Evolutionary conservation across 2,888 invertebrate genomes (phyloP).

Genomic region (Craniophora ligustri): DNA sequence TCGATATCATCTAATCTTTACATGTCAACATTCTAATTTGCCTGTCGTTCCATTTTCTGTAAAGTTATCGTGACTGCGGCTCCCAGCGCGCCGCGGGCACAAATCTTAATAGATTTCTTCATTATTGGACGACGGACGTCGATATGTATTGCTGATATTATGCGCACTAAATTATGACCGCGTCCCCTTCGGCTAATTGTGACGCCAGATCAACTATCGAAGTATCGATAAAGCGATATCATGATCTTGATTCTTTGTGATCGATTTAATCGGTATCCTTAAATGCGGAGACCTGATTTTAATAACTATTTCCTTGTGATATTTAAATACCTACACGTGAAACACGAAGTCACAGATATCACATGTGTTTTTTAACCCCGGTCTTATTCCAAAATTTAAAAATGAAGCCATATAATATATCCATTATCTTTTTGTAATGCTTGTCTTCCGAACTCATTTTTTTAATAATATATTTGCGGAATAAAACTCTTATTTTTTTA

Average conservation of each 20-base stretch:
- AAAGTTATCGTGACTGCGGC: constrained; percentile 41
- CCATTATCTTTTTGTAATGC: too few relatives aligned
- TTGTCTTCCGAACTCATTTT: too few relatives aligned
- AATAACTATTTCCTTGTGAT: not conserved
- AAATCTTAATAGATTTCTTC: constrained; percentile 67
- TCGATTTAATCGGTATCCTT: constrained; percentile 21
- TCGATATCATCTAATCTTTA: constrained; percentile 34
- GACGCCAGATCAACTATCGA: constrained; percentile 46
- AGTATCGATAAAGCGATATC: constrained; percentile 50
- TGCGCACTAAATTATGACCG: constrained; percentile 53
- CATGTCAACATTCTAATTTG: constrained; percentile 55
- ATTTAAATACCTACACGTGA: too few relatives aligned
- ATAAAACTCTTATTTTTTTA: too few relatives aligned
- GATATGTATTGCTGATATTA: constrained; percentile 57
- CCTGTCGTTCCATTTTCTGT: constrained; percentile 52
- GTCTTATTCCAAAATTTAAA: too few relatives aligned
- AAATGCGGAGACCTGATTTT: not conserved
- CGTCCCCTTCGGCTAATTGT: constrained; percentile 56
- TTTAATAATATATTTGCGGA: too few relatives aligned
- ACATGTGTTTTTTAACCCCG: too few relatives aligned
- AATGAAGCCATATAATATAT: too few relatives aligned
- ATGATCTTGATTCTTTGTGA: constrained; percentile 33
- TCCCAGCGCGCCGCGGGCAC: constrained; percentile 43
- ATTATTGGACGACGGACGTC: constrained; percentile 56
- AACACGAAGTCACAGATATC: too few relatives aligned